Evolutionary conservation across 2,113 vertebrate genomes (phyloP), one percentile per base, ranked within the genome.

Genomic region (Phylloscopus trochilus): DNA sequence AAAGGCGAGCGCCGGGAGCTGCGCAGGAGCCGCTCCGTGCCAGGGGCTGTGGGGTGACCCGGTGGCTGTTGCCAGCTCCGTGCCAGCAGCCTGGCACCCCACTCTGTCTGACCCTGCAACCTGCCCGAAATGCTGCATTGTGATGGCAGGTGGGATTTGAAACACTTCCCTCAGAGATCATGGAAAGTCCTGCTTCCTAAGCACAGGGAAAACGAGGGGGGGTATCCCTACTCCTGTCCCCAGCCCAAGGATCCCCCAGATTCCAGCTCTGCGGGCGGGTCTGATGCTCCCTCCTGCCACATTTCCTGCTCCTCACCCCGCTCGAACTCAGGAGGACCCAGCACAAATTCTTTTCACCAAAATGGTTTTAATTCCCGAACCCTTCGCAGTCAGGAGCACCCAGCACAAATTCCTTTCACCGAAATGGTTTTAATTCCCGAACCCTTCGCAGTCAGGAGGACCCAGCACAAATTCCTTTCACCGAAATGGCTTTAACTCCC

Each of bases 71-170:
- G 19, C 74, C 59, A 81, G 73, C 68, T 56, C 52, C 0, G 0
- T 53, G 55, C 59, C 47, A 46, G 39, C 8, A 79, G 70, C 62
- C 56, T 26, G 55, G 18, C 10, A 82, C 75, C n/a, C 30, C 43
- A 4, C 0, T 26, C 24, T 16, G 41, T 11, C 7, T 4, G 41
- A 11, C 24, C 0, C 1, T 64, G 28, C 53, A 52, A 13, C 15
- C 10, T 2, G 1, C 2, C 35, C 31, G 6, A 23, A 79, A 43
- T 1, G 15, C 16, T 2, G 13, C 3, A 3, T 2, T 33, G 37
- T 24, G 39, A 56, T 4, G 56, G 27, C 35, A 78, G 41, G 35
- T 7, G 33, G 55, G 44, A 37, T 63, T 31, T 13, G 35, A 74
- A 89, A 49, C 20, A 1, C 11, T 46, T 63, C 44, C 5, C 7